Percentiles rank a stretch among this genome's conserved stretches.
Conservation (phyloP, 2,113 vertebrate species). For the Irena cyanogastra region DNA sequence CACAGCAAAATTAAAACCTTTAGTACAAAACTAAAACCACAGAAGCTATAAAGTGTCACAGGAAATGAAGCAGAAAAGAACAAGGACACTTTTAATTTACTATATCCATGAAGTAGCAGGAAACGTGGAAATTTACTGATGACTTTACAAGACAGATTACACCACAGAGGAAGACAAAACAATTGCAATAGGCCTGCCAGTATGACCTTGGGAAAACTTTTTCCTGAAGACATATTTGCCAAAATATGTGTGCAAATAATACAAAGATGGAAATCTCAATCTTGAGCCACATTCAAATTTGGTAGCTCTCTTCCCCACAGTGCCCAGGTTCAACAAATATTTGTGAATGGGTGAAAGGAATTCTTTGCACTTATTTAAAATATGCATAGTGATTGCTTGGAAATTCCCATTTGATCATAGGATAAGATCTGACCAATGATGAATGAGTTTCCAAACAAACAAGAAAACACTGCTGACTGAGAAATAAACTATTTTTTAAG, state of each 20-base stretch:
- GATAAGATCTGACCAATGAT: background rate
- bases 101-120: background rate
- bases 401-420: background rate
- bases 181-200: background rate
- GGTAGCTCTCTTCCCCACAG: background rate
- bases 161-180: background rate
- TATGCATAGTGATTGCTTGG: background rate
- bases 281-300: background rate
- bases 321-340: background rate
- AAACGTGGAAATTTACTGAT: background rate
- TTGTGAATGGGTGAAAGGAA: background rate
- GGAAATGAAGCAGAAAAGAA: constrained; percentile 25
- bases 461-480: background rate
- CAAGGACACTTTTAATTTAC: background rate
- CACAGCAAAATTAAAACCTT: background rate
- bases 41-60: background rate
- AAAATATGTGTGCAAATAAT: background rate
- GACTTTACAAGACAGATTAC: background rate
- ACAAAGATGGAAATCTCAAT: background rate
- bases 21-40: background rate
- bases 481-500: background rate
- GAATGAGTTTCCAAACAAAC: background rate
- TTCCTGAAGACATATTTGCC: background rate
- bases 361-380: background rate
- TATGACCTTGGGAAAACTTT: background rate